phyloP scores from a whole-genome alignment of 2,888 invertebrate species.

The Leptinotarsa rubiginosa region DNA sequence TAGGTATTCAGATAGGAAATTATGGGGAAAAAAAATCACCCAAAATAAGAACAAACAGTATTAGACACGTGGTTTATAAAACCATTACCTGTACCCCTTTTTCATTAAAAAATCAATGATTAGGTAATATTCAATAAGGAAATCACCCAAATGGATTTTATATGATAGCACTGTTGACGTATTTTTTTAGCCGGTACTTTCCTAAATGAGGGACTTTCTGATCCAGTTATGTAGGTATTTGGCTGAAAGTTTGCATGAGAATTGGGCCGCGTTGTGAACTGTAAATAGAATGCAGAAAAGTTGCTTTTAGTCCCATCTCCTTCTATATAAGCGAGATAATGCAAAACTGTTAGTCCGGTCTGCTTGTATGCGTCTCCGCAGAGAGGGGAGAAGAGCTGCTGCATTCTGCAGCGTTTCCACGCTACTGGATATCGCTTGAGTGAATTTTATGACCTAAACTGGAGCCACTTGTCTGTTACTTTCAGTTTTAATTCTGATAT shows the following conservation, averaged over 20 bases:
- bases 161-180: too few species aligned
- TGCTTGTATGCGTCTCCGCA: constrained; percentile 10
- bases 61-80: too few species aligned
- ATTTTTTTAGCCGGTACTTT: too few species aligned
- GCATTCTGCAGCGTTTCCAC: constrained; percentile 5
- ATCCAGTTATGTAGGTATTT: too few species aligned
- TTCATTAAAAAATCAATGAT: too few species aligned
- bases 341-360: not conserved
- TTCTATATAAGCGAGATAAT: constrained; percentile 5
- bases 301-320: constrained; percentile 1
- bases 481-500: not conserved
- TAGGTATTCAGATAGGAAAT: too few species aligned
- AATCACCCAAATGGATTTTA: too few species aligned
- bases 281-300: not conserved
- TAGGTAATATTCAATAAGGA: too few species aligned
- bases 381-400: constrained; percentile 5
- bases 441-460: constrained; percentile 8
- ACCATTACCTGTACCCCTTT: too few species aligned
- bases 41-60: too few species aligned
- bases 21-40: too few species aligned
- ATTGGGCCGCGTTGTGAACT: not conserved
- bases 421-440: not conserved
- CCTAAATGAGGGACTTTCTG: too few species aligned
- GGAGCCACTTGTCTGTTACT: constrained; percentile 11
- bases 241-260: not conserved